Percentiles rank a stretch among this genome's conserved stretches.
These are phyloP conservation scores for Plusia festucae DNA, from an alignment of 2,888 invertebrate genomes.

Conservation along the genomic window DNA sequence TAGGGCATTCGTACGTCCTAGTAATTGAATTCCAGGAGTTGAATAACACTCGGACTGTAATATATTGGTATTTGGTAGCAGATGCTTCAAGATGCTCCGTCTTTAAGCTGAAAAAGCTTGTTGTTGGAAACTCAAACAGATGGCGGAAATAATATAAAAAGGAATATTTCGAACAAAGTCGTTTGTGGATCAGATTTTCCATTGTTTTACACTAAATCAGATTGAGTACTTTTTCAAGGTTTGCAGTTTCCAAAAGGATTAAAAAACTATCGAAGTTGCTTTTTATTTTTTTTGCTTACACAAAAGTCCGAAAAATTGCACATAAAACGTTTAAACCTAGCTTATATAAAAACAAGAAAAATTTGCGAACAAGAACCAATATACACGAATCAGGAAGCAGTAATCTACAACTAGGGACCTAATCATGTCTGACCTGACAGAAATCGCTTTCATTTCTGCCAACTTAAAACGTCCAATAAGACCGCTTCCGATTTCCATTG, in stretches of 20 bases:
- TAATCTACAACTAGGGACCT: conserved; percentile 25
- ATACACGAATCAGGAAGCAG: conserved; percentile 22
- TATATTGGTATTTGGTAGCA: conserved; percentile 3
- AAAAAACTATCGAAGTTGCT: neutral
- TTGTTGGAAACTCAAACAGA: neutral
- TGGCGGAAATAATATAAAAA: neutral
- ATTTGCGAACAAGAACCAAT: conserved; percentile 9
- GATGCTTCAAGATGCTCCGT: neutral
- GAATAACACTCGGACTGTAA: neutral
- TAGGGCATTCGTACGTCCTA: conserved; percentile 6
- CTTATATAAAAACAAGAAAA: neutral
- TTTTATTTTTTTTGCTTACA: too few relatives aligned
- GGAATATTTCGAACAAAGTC: neutral
- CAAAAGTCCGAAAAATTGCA: too few relatives aligned
- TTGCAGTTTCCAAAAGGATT: neutral
- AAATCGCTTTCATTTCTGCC: conserved; percentile 33
- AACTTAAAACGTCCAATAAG: conserved; percentile 48
- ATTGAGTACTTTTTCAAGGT: neutral
- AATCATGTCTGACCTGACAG: conserved; percentile 27
- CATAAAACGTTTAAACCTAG: neutral
- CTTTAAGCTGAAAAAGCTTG: neutral
- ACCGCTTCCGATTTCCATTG: conserved; percentile 51
- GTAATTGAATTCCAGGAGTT: conserved; percentile 3
- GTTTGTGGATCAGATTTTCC: neutral
- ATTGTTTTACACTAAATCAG: neutral